phyloP scores from a whole-genome alignment of 2,113 vertebrate species.

The Phalacrocorax pelagicus region DNA sequence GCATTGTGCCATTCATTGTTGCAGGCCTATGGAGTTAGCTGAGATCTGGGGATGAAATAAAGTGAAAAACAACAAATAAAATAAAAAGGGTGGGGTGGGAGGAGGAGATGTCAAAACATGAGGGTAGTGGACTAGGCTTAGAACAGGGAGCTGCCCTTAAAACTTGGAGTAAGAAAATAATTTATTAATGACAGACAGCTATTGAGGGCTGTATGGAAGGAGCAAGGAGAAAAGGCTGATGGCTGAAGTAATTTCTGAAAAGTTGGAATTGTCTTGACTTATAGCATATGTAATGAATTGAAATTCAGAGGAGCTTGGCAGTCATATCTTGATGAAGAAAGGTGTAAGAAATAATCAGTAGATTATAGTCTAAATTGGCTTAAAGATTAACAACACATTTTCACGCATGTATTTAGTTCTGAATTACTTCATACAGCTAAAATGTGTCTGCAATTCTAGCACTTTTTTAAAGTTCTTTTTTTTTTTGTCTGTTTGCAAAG shows the following conservation, averaged over 20 bases:
- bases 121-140: neutral
- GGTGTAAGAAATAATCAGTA: neutral
- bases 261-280: neutral
- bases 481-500: neutral
- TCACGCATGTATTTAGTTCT: neutral
- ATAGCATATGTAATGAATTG: neutral
- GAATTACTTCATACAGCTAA: neutral
- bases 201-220: neutral
- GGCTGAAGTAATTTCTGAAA: neutral
- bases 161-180: neutral
- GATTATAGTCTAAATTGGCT: neutral
- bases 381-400: neutral
- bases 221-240: neutral
- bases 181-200: neutral
- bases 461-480: neutral
- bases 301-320: neutral
- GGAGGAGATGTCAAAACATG: neutral
- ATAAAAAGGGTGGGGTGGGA: fast-evolving
- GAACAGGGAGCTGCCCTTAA: neutral
- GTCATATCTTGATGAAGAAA: neutral
- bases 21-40: neutral
- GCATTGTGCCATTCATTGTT: neutral
- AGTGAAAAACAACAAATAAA: neutral
- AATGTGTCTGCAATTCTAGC: neutral
- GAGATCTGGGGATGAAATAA: neutral